Conservation (phyloP, 2,113 vertebrate species). For the Xenopus borealis region DNA sequence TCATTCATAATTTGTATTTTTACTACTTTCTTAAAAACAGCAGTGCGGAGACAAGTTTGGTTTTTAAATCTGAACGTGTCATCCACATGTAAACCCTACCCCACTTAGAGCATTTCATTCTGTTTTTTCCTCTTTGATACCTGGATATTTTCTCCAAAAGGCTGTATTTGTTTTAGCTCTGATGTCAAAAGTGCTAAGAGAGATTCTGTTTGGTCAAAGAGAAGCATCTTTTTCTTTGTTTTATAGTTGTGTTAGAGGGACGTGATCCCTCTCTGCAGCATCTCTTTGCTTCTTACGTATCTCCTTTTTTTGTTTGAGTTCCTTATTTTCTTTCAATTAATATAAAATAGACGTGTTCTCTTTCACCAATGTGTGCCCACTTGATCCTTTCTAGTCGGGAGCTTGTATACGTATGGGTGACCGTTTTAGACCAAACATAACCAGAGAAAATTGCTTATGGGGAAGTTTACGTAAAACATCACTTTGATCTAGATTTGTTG, state of each 20-base stretch:
- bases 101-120: conserved; percentile 77
- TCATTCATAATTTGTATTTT: conserved; percentile 83
- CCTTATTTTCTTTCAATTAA: conserved; percentile 37
- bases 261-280: conserved; percentile 25
- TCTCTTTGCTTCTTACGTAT: conserved; percentile 39
- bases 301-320: conserved; percentile 34
- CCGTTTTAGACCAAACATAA: background rate
- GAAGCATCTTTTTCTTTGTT: conserved; percentile 53
- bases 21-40: conserved; percentile 84
- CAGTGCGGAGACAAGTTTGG: conserved; percentile 67
- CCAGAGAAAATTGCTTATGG: no score
- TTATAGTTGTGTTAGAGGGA: conserved; percentile 28
- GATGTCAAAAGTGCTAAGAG: conserved; percentile 57
- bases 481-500: no score
- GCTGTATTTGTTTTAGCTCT: conserved; percentile 67
- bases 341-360: conserved; percentile 43
- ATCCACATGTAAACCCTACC: conserved; percentile 65
- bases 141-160: conserved; percentile 74
- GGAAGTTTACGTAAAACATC: no score
- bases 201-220: conserved; percentile 56
- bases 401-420: background rate
- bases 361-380: conserved; percentile 20
- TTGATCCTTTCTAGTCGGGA: background rate
- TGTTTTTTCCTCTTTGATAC: conserved; percentile 77
- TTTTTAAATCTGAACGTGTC: conserved; percentile 71